These are phyloP conservation scores for Andrena praecox DNA, from an alignment of 2,888 invertebrate species.

Conservation along the genomic window DNA sequence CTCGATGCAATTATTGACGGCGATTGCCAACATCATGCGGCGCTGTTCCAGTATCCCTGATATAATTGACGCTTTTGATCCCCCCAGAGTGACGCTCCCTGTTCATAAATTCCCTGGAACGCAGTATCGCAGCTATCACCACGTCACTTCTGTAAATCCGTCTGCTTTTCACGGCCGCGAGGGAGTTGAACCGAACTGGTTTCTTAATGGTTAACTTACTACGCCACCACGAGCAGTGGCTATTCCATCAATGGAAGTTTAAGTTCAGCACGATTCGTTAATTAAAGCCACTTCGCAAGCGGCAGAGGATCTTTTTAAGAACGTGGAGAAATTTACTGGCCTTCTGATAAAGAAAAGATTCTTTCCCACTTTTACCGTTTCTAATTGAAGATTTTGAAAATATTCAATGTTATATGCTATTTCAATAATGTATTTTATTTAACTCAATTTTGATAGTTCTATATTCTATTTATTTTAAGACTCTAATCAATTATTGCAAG, in stretches of 20 bases:
- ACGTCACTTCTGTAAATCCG: background rate
- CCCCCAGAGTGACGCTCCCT: slow-evolving; percentile 17
- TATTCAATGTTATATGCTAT: too few species aligned
- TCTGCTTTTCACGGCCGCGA: slow-evolving; percentile 19
- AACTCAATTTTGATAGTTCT: too few species aligned
- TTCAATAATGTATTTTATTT: too few species aligned
- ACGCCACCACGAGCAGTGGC: background rate
- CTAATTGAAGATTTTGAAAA: too few species aligned
- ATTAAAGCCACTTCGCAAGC: background rate
- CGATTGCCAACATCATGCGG: slow-evolving; percentile 46
- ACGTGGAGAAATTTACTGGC: background rate
- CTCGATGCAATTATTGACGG: slow-evolving; percentile 40
- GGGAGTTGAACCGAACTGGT: background rate
- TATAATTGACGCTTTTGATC: slow-evolving; percentile 56
- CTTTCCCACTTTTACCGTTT: too few species aligned
- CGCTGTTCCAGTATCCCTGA: slow-evolving; percentile 34
- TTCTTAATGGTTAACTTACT: slow-evolving; percentile 5
- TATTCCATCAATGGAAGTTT: background rate
- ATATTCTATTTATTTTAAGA: too few species aligned
- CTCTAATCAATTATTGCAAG: too few species aligned
- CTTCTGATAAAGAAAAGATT: background rate
- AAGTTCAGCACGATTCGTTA: background rate
- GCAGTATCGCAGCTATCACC: slow-evolving; percentile 10
- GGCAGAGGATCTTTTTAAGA: background rate
- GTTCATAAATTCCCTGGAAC: slow-evolving; percentile 24